phyloP scores from a whole-genome alignment of 2,888 invertebrate species.

The Neoascia interrupta region DNA sequence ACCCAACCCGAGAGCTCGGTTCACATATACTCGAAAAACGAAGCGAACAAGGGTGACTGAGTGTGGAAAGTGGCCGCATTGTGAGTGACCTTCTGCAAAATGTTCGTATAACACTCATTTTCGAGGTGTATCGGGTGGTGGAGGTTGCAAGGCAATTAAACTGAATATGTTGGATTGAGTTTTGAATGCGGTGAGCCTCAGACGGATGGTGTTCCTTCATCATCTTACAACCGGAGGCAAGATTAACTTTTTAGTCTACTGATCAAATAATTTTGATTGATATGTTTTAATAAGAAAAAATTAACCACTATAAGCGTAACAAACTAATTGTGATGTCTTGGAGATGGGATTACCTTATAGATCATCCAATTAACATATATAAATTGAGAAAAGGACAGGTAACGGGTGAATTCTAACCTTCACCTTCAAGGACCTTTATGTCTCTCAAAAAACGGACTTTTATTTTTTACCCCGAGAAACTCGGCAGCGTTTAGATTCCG shows the following conservation, averaged over 20 bases:
- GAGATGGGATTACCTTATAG: too few species aligned
- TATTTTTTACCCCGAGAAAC: too few species aligned
- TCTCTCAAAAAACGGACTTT: too few species aligned
- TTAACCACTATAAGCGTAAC: too few species aligned
- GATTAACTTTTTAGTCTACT: neutral
- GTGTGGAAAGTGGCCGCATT: conserved; percentile 18
- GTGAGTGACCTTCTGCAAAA: conserved; percentile 9
- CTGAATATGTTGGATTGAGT: neutral
- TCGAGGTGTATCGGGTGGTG: neutral
- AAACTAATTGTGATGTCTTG: too few species aligned
- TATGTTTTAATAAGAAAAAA: too few species aligned
- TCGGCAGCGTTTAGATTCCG: too few species aligned
- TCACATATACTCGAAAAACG: conserved; percentile 4
- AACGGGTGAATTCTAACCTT: too few species aligned
- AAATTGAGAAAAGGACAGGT: too few species aligned
- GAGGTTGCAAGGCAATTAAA: conserved; percentile 53
- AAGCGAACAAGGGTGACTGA: conserved; percentile 32
- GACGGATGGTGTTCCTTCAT: neutral
- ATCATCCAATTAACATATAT: too few species aligned
- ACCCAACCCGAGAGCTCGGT: conserved; percentile 7
- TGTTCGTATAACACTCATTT: conserved; percentile 19
- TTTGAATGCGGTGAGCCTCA: too few species aligned
- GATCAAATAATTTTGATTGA: neutral
- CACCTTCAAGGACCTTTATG: too few species aligned
- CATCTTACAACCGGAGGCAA: neutral